phyloP scores from a whole-genome alignment of 2,113 vertebrate genomes.

The Ailuropoda melanoleuca region DNA sequence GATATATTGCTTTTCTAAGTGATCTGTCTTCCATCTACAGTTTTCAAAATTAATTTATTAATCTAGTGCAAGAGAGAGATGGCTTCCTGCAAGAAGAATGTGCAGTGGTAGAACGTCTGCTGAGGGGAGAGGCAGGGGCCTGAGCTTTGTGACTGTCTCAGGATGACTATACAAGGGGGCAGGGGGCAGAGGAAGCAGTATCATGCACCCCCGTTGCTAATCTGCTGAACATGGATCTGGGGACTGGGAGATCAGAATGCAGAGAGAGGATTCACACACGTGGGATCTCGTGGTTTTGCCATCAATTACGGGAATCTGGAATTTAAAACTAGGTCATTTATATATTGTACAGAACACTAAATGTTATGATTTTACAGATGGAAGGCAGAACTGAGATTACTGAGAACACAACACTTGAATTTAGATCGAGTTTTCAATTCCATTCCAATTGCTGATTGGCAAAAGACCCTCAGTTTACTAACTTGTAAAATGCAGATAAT shows the following conservation, averaged over 20 bases:
- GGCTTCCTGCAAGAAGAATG: not conserved
- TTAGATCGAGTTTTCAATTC: not conserved
- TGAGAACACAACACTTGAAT: not conserved
- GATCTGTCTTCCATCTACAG: not conserved
- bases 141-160: not conserved
- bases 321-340: not conserved
- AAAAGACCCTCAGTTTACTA: not conserved
- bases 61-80: not conserved
- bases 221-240: fast-evolving
- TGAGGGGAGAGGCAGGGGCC: fast-evolving
- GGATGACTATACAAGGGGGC: too few relatives aligned
- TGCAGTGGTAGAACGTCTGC: not conserved
- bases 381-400: not conserved
- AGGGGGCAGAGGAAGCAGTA: fast-evolving
- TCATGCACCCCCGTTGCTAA: fast-evolving
- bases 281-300: not conserved
- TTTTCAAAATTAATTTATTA: not conserved
- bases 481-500: not conserved
- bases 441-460: not conserved
- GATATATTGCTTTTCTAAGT: not conserved
- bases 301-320: not conserved
- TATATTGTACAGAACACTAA: not conserved
- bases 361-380: not conserved
- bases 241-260: fast-evolving
- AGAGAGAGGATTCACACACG: not conserved